Conservation (phyloP, 2,888 invertebrate species). For the Cancer borealis region DNA sequence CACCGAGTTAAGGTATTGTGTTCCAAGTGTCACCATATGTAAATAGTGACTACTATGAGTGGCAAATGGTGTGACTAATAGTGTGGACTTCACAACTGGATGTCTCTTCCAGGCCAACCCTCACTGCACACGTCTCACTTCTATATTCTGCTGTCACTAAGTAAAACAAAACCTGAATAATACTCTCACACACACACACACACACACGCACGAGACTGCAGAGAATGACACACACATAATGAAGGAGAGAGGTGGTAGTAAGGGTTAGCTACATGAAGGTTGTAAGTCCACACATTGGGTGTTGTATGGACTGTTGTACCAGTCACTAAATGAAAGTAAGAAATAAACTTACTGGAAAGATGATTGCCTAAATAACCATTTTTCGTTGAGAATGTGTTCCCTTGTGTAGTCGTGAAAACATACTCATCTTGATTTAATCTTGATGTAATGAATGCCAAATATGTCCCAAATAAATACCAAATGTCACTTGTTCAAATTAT, state of each 20-base stretch:
- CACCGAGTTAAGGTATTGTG: background rate
- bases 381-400: background rate
- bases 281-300: background rate
- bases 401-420: background rate
- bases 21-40: background rate
- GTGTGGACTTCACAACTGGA: background rate
- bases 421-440: background rate
- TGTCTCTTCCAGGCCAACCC: background rate
- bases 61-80: background rate
- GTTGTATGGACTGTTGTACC: background rate
- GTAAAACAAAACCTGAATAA: background rate
- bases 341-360: background rate
- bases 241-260: background rate
- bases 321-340: background rate
- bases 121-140: background rate
- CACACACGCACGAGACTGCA: too few relatives aligned
- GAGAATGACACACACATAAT: background rate
- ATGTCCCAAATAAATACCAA: background rate
- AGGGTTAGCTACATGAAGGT: background rate
- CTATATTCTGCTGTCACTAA: slow-evolving; percentile 9
- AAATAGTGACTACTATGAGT: background rate
- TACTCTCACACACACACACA: slow-evolving; percentile 1
- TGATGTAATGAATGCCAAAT: background rate
- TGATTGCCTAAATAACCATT: background rate
- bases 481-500: background rate